Evolutionary conservation across 2,797 vertebrate genomes (phyloP), one percentile per base, ranked within the genome.

Genomic region (Triplophysa bombifrons): DNA sequence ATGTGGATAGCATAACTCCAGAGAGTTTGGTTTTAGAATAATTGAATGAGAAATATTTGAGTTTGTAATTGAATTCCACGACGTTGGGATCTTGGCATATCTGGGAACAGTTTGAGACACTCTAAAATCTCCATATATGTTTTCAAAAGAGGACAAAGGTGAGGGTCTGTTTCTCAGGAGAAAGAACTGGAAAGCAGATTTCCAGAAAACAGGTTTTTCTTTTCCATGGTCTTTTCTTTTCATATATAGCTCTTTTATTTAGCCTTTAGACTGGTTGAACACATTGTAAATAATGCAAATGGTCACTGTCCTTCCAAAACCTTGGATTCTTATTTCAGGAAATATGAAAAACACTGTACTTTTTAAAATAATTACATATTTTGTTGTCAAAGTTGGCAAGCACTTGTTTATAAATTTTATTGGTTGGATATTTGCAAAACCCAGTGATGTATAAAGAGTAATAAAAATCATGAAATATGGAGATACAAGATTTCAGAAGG

Each of bases 281-380:
- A 55, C 22, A 5, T 34, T 38, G 73, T 53, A 48, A 76, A 30
- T 25, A 50, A 51, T 60, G 66, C 44, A 50, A 70, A 69, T 41
- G 2, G 10, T 41, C 38, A 58, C 38, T 13, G 12, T 46, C 10
- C 44, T 13, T 46, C 44, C 12, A 3, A 46, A 46, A 46, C 12
- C 12, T 13, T 46, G 44, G 44, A 11, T 11, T 11, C 12, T 46
- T 13, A 13, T 46, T 46, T 46, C 44, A 46, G 11, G 44, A 46
- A 46, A 46, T 46, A 11, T 10, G 11, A 44, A 44, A 30, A 30
- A 46, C 44, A 0, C 3, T 46, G 44, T 46, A 46, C 11, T 11
- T 46, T 46, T 46, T 13, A 46, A 46, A 46, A 0, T 7, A 3
- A 38, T 38, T 3, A 13, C 12, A 11, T 46, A 11, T 13, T 46